These are phyloP conservation scores for Cyprinodon brontotheroides DNA, from an alignment of 2,113 vertebrate species.

Conservation along the genomic window DNA sequence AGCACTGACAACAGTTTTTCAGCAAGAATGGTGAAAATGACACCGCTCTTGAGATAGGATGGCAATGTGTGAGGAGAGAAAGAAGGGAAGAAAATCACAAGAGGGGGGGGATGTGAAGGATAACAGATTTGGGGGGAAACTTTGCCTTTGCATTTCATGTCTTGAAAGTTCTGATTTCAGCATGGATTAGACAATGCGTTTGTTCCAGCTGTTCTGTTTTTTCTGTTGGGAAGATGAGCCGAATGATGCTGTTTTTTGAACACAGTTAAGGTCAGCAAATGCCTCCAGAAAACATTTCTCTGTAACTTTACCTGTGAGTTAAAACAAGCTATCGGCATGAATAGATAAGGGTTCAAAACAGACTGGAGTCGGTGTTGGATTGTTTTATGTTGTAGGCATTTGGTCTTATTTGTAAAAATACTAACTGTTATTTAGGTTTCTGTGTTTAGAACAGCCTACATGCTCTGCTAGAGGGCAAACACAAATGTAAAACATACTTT, in stretches of 20 bases:
- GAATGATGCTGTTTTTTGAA: slow-evolving; percentile 43
- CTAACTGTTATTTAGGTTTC: slow-evolving; percentile 25
- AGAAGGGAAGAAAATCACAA: slow-evolving; percentile 16
- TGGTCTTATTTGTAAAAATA: slow-evolving; percentile 18
- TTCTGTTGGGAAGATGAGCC: slow-evolving; percentile 40
- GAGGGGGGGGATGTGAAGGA: background rate
- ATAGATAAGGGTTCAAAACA: slow-evolving; percentile 37
- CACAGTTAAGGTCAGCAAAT: slow-evolving; percentile 70
- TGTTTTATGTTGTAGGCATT: slow-evolving; percentile 23
- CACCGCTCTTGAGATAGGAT: slow-evolving; percentile 63
- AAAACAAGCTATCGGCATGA: slow-evolving; percentile 55
- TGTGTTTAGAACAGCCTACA: slow-evolving; percentile 22
- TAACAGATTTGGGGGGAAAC: slow-evolving; percentile 38
- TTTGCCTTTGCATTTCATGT: slow-evolving; percentile 67
- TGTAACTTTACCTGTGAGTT: slow-evolving; percentile 71
- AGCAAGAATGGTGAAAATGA: slow-evolving; percentile 70
- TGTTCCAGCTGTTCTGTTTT: slow-evolving; percentile 64
- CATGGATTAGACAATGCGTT: slow-evolving; percentile 70
- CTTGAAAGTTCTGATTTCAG: slow-evolving; percentile 75
- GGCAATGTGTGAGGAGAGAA: slow-evolving; percentile 40
- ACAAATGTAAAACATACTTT: slow-evolving; percentile 23
- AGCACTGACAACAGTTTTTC: slow-evolving; percentile 75
- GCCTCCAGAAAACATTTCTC: slow-evolving; percentile 70
- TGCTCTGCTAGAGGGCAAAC: slow-evolving; percentile 4
- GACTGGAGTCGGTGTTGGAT: slow-evolving; percentile 10